phyloP scores from a whole-genome alignment of 2,888 invertebrate species.

The Lycocerus yunnanus region DNA sequence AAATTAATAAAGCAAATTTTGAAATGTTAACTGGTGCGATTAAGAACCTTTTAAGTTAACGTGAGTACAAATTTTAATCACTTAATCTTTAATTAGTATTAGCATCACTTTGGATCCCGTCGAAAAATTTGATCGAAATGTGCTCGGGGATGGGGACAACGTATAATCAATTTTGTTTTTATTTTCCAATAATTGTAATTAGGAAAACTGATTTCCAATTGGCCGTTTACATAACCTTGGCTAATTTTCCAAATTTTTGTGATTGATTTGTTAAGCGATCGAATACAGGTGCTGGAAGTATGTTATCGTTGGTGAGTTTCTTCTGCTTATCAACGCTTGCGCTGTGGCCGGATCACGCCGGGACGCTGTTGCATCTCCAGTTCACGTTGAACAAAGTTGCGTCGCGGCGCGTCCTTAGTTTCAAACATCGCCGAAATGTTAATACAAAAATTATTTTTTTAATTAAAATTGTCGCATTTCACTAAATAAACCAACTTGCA shows the following conservation, averaged over 20 bases:
- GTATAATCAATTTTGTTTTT: neutral
- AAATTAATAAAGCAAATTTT: neutral
- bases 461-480: neutral
- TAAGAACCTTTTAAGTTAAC: neutral
- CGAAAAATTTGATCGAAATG: neutral
- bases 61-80: neutral
- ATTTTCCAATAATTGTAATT: neutral
- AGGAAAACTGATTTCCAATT: neutral
- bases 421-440: slow-evolving; percentile 26
- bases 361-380: slow-evolving; percentile 55
- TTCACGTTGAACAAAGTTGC: slow-evolving; percentile 37
- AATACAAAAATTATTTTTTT: slow-evolving; percentile 4
- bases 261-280: slow-evolving; percentile 25
- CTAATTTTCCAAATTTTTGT: slow-evolving; percentile 4
- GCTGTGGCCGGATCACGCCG: slow-evolving; percentile 37
- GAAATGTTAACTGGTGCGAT: neutral
- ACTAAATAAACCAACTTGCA: neutral
- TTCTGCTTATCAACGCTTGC: slow-evolving; percentile 35
- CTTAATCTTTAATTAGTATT: neutral
- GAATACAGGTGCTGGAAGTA: slow-evolving; percentile 25
- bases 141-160: neutral
- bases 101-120: neutral
- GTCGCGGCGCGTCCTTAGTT: slow-evolving; percentile 34
- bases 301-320: slow-evolving; percentile 22
- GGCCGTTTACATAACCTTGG: neutral